These are phyloP conservation scores for Penaeus vannamei DNA, from an alignment of 1,140 invertebrate species.

Conservation along the genomic window DNA sequence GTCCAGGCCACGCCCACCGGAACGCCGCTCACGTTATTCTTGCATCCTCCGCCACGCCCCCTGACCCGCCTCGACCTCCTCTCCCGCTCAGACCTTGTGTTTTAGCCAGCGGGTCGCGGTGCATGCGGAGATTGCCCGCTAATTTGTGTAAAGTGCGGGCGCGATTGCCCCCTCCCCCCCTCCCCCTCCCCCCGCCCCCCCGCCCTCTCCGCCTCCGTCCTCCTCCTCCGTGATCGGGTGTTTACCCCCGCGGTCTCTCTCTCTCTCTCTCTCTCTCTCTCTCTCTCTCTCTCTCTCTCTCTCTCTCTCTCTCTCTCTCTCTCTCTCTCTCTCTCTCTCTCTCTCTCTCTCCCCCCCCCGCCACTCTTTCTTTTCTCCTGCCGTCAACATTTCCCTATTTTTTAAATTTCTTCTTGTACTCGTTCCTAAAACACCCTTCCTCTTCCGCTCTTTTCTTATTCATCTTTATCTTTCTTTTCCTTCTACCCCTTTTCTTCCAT, in stretches of 20 bases:
- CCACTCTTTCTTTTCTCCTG: neutral
- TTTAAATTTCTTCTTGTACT: neutral
- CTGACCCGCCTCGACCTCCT: neutral
- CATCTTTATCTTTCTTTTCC: too few species aligned
- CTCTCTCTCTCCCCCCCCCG: neutral
- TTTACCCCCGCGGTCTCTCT: too few species aligned
- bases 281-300: too few species aligned
- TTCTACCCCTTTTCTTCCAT: too few species aligned
- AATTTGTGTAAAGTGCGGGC: too few species aligned
- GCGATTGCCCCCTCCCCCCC: too few species aligned
- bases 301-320: too few species aligned
- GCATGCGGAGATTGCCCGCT: too few species aligned
- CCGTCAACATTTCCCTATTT: neutral
- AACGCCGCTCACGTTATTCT: neutral
- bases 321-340: neutral
- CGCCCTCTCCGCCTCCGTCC: too few species aligned
- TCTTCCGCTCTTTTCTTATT: neutral
- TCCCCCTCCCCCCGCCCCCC: too few species aligned
- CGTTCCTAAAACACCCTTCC: neutral
- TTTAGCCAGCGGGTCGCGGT: neutral
- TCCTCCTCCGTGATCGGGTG: too few species aligned
- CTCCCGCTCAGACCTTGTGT: neutral
- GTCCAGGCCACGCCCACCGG: neutral
- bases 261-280: neutral
- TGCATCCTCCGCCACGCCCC: slow-evolving; percentile 33